phyloP scores from a whole-genome alignment of 2,888 invertebrate genomes.

The Xestia xanthographa region DNA sequence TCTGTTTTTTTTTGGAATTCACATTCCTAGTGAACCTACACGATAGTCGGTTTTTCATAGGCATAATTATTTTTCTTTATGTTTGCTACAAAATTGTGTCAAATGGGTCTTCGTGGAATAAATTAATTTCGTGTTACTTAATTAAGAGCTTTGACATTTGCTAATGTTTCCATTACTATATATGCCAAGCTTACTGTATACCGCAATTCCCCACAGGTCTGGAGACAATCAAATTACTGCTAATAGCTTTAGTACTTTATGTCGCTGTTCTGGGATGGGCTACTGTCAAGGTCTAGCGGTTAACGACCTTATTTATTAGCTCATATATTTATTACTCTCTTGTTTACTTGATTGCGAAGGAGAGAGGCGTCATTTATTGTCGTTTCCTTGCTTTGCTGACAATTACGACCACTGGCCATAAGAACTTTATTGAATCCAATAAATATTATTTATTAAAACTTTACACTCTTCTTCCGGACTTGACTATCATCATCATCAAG shows the following conservation, averaged over 20 bases:
- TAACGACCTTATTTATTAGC: constrained; percentile 33
- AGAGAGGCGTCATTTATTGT: background rate
- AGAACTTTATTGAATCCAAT: background rate
- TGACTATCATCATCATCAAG: background rate
- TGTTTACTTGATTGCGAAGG: constrained; percentile 17
- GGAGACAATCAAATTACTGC: constrained; percentile 44
- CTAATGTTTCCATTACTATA: constrained; percentile 25
- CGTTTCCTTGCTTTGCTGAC: background rate
- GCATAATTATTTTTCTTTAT: constrained; percentile 6
- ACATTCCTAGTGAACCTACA: constrained; percentile 26
- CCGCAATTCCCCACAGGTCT: constrained; percentile 17
- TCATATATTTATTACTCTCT: constrained; percentile 23
- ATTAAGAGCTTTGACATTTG: constrained; percentile 28
- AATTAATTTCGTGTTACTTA: background rate
- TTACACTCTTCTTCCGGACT: background rate
- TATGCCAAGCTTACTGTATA: constrained; percentile 12
- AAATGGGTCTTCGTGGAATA: constrained; percentile 6
- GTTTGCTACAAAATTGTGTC: constrained; percentile 12
- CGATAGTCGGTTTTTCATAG: constrained; percentile 8
- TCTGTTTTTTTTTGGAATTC: constrained; percentile 45
- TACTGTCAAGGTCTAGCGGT: constrained; percentile 44
- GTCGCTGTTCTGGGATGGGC: constrained; percentile 40
- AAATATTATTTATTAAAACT: background rate
- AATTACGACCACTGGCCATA: background rate
- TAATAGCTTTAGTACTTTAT: constrained; percentile 44